Percentiles rank a stretch among this genome's conserved stretches.
Conservation (phyloP, 1,140 invertebrate genomes). For the Thalassaphorura encarpata region DNA sequence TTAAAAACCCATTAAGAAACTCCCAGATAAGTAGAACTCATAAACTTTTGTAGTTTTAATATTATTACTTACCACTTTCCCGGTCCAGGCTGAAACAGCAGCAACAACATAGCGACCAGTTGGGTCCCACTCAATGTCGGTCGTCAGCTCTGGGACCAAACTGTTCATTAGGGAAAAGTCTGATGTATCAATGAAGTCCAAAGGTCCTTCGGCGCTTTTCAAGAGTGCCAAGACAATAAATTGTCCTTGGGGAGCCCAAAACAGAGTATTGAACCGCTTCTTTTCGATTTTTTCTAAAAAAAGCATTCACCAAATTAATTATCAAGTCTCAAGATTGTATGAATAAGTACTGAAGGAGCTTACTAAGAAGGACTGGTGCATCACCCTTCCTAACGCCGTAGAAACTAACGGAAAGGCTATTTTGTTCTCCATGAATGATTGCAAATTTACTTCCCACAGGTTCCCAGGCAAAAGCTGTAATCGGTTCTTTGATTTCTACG, state of each 20-base stretch:
- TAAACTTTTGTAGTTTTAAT: background rate
- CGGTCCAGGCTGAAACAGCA: slow-evolving; percentile 88
- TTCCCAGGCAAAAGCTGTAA: slow-evolving; percentile 97
- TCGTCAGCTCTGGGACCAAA: slow-evolving; percentile 86
- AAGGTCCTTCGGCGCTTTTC: slow-evolving; percentile 68
- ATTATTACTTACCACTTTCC: slow-evolving; percentile 51
- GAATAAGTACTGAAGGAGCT: too few species aligned
- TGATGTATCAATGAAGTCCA: slow-evolving; percentile 92
- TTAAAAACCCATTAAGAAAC: slow-evolving; percentile 6
- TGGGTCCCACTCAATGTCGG: slow-evolving; percentile 98
- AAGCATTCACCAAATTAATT: background rate
- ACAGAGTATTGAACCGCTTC: slow-evolving; percentile 83
- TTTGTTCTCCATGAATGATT: slow-evolving; percentile 87
- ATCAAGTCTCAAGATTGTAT: slow-evolving; percentile 1
- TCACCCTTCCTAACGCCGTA: slow-evolving; percentile 83
- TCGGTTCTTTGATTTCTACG: slow-evolving; percentile 87
- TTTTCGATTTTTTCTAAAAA: slow-evolving; percentile 72
- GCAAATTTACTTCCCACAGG: slow-evolving; percentile 91
- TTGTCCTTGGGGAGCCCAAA: slow-evolving; percentile 93
- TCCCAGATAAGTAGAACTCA: background rate
- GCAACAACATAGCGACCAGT: slow-evolving; percentile 96
- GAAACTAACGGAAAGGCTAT: slow-evolving; percentile 82
- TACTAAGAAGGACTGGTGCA: slow-evolving; percentile 71
- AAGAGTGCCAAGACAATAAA: slow-evolving; percentile 87
- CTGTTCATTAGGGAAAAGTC: slow-evolving; percentile 90